Percentiles rank a stretch among this genome's conserved stretches.
phyloP scores from a whole-genome alignment of 2,113 vertebrate species.

The Gorilla gorilla region DNA sequence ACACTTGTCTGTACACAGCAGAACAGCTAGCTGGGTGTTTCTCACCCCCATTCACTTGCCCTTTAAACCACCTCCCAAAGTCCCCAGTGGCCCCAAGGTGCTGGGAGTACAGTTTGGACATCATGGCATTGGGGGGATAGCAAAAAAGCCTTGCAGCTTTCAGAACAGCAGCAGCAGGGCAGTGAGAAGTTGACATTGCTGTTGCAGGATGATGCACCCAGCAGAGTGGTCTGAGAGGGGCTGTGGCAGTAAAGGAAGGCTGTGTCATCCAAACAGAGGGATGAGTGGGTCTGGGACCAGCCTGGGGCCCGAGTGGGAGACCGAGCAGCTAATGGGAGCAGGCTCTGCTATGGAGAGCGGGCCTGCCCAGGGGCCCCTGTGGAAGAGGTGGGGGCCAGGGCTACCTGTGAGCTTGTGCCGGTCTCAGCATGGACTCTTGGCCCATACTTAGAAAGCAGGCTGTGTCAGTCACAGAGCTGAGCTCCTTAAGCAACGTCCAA shows the following conservation, averaged over 20 bases:
- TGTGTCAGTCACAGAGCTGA: not conserved
- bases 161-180: not conserved
- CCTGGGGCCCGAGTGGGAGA: not conserved
- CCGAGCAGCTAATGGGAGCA: not conserved
- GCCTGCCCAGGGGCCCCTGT: not conserved
- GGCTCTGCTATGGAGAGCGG: not conserved
- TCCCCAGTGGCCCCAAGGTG: not conserved
- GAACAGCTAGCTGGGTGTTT: not conserved
- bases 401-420: not conserved
- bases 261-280: not conserved
- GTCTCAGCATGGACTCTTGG: not conserved
- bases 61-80: not conserved
- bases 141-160: not conserved
- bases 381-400: not conserved
- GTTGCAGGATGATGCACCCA: not conserved
- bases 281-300: not conserved
- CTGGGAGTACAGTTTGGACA: not conserved
- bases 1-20: not conserved
- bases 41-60: not conserved
- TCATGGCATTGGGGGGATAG: not conserved
- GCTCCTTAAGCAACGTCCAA: too few relatives aligned
- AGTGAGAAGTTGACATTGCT: not conserved
- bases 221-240: not conserved
- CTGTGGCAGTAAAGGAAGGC: fast-evolving
- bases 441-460: not conserved